Evolutionary conservation across 2,888 invertebrate genomes (phyloP).

Genomic region (Drosophila rellima): DNA sequence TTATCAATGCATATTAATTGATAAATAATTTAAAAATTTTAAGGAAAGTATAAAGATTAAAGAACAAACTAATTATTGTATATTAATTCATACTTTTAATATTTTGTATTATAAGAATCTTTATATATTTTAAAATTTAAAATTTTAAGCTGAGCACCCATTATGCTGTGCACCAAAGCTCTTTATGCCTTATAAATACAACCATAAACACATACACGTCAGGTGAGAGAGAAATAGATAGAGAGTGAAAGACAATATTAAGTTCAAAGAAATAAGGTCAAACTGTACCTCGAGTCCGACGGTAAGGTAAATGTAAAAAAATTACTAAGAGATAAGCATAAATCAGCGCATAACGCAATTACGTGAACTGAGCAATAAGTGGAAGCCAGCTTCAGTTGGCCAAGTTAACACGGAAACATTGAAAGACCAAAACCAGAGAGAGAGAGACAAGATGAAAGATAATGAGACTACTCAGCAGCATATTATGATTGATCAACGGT

Average conservation of each 20-base stretch:
- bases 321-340: slow-evolving; percentile 74
- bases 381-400: slow-evolving; percentile 25
- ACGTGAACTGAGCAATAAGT: slow-evolving; percentile 44
- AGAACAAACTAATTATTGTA: too few species aligned
- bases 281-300: slow-evolving; percentile 20
- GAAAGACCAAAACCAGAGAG: slow-evolving; percentile 9
- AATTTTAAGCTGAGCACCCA: background rate
- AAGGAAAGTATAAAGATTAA: too few species aligned
- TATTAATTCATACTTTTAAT: too few species aligned
- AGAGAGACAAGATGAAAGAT: slow-evolving; percentile 37
- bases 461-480: slow-evolving; percentile 68
- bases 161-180: slow-evolving; percentile 2
- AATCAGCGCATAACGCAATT: slow-evolving; percentile 77
- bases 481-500: slow-evolving; percentile 76
- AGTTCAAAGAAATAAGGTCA: slow-evolving; percentile 72
- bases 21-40: too few species aligned
- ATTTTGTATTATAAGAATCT: too few species aligned
- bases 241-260: slow-evolving; percentile 36
- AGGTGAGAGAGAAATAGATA: background rate
- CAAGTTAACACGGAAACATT: slow-evolving; percentile 11
- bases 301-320: slow-evolving; percentile 72
- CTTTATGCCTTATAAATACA: slow-evolving; percentile 9
- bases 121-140: background rate
- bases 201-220: background rate
- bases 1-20: too few species aligned